These are phyloP conservation scores for Aptenodytes patagonicus DNA, from an alignment of 2,113 vertebrate genomes.

Conservation along the genomic window DNA sequence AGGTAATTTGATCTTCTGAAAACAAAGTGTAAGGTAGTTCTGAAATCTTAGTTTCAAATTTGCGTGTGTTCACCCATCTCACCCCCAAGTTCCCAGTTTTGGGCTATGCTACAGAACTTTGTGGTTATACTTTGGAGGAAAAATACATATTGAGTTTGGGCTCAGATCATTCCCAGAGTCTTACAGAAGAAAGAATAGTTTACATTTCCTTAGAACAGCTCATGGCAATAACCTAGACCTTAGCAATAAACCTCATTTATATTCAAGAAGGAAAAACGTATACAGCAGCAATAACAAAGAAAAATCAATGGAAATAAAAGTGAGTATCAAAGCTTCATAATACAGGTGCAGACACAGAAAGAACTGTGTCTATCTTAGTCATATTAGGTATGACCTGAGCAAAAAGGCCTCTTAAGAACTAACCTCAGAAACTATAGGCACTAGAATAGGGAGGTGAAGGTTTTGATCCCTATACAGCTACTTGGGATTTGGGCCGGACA, in stretches of 20 bases:
- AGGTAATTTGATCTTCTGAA: neutral
- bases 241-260: neutral
- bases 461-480: neutral
- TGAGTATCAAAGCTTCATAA: neutral
- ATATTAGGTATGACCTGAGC: neutral
- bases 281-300: neutral
- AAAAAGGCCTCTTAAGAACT: neutral
- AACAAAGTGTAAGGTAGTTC: neutral
- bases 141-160: neutral
- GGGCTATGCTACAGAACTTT: neutral
- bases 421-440: neutral
- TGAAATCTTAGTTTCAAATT: neutral
- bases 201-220: neutral
- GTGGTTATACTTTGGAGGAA: neutral
- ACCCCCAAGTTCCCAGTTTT: neutral
- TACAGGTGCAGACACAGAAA: neutral
- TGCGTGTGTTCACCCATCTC: neutral
- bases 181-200: neutral
- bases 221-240: neutral
- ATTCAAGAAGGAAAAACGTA: neutral
- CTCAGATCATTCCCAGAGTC: neutral
- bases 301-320: neutral
- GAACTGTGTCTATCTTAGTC: neutral
- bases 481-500: neutral
- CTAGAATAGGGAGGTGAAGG: neutral